Conservation (phyloP, 2,888 invertebrate genomes). For the Antheraea yamamai region DNA sequence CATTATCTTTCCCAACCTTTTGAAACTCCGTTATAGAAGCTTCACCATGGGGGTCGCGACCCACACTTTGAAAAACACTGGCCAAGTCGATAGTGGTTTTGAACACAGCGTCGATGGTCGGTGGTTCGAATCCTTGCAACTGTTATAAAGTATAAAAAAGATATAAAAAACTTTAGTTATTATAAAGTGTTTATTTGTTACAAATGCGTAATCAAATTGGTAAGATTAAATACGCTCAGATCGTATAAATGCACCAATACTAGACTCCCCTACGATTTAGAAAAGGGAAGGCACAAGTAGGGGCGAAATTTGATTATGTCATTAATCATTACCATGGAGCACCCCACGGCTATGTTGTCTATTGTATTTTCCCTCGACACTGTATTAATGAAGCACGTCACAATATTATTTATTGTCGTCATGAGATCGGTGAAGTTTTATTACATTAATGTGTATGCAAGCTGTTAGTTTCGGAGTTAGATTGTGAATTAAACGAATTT, state of each 20-base stretch:
- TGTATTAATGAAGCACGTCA: conserved; percentile 50
- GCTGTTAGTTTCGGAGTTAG: neutral
- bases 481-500: neutral
- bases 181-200: neutral
- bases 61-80: too few species aligned
- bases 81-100: too few species aligned
- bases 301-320: conserved; percentile 69
- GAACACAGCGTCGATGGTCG: too few species aligned
- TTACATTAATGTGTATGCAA: conserved; percentile 9
- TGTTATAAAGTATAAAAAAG: too few species aligned
- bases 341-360: conserved; percentile 39
- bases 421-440: conserved; percentile 4
- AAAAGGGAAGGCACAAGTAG: conserved; percentile 54
- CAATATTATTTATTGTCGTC: conserved; percentile 48
- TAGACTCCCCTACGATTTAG: conserved; percentile 28
- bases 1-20: too few species aligned
- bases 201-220: neutral
- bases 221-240: neutral
- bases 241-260: neutral
- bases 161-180: too few species aligned
- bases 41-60: too few species aligned
- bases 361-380: conserved; percentile 50
- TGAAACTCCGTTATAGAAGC: too few species aligned
- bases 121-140: too few species aligned
- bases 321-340: conserved; percentile 54